phyloP scores from a whole-genome alignment of 2,888 invertebrate genomes.

The Drosophila peninsularis region DNA sequence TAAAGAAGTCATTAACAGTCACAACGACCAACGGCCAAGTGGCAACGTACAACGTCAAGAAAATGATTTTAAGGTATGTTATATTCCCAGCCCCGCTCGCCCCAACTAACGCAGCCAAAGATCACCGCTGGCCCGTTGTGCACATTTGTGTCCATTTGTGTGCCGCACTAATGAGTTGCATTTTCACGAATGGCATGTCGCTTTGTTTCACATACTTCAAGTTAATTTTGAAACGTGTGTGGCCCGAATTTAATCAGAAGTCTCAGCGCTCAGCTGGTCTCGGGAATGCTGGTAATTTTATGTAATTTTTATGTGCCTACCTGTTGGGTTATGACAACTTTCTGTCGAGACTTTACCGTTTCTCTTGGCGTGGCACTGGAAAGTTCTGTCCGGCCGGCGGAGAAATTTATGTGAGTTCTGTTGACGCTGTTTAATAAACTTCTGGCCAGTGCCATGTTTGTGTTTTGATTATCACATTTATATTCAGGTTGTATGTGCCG shows the following conservation, averaged over 20 bases:
- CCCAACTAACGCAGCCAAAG: neutral
- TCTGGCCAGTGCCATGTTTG: constrained; percentile 52
- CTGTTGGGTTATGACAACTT: constrained; percentile 40
- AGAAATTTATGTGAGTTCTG: constrained; percentile 48
- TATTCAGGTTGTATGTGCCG: constrained; percentile 51
- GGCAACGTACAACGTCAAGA: constrained; percentile 70
- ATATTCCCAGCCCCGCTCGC: neutral
- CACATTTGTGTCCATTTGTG: constrained; percentile 35
- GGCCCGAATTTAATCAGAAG: constrained; percentile 22
- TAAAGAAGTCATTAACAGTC: constrained; percentile 75
- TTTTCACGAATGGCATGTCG: constrained; percentile 33
- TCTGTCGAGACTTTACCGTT: constrained; percentile 46
- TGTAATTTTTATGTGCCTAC: constrained; percentile 49
- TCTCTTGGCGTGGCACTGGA: constrained; percentile 42
- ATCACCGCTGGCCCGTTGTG: constrained; percentile 8
- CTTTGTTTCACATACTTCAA: constrained; percentile 47
- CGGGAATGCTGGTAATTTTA: constrained; percentile 36
- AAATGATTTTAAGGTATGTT: constrained; percentile 83
- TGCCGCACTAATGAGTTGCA: constrained; percentile 41
- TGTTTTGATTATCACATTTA: constrained; percentile 65
- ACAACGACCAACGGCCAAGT: constrained; percentile 56
- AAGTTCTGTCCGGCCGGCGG: constrained; percentile 51
- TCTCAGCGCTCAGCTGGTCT: constrained; percentile 19
- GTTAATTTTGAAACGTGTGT: constrained; percentile 52
- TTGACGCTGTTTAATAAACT: constrained; percentile 42